These are phyloP conservation scores for Epinotia demarniana DNA, from an alignment of 2,888 invertebrate species.

Conservation along the genomic window DNA sequence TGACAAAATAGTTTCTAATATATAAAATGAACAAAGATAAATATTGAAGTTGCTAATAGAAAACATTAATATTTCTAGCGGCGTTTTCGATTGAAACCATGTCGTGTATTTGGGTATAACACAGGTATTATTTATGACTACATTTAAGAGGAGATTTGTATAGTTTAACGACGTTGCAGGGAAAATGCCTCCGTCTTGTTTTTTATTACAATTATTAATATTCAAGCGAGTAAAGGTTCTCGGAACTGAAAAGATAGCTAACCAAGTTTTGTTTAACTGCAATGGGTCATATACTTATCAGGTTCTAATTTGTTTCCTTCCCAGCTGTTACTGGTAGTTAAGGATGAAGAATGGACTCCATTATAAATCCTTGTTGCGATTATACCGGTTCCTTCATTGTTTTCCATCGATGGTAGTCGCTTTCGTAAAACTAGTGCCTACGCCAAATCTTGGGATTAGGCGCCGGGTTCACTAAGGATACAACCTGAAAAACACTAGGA, in stretches of 20 bases:
- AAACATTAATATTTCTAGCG: constrained; percentile 33
- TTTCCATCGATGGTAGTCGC: too few relatives aligned
- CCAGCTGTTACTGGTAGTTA: too few relatives aligned
- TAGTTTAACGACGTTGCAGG: constrained; percentile 3
- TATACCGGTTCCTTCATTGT: too few relatives aligned
- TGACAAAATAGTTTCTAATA: constrained; percentile 34
- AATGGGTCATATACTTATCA: not conserved
- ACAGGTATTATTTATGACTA: constrained; percentile 28
- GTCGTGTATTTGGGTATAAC: constrained; percentile 19
- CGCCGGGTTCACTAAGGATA: too few relatives aligned
- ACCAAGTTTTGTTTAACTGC: not conserved
- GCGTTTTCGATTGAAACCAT: constrained; percentile 3
- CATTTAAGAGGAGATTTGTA: constrained; percentile 31
- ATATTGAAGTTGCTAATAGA: constrained; percentile 25
- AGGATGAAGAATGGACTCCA: not conserved
- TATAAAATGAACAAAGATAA: constrained; percentile 27
- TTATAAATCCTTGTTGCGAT: too few relatives aligned
- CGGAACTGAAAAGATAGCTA: not conserved
- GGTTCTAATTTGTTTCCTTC: not conserved
- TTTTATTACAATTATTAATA: constrained; percentile 15
- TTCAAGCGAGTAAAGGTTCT: constrained; percentile 2
- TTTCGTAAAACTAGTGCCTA: too few relatives aligned
- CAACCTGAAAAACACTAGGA: too few relatives aligned
- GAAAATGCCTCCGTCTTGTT: not conserved
- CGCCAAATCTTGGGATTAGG: too few relatives aligned